Evolutionary conservation across 2,113 vertebrate genomes (phyloP), one percentile per base, ranked within the genome.

Genomic region (Menura novaehollandiae): DNA sequence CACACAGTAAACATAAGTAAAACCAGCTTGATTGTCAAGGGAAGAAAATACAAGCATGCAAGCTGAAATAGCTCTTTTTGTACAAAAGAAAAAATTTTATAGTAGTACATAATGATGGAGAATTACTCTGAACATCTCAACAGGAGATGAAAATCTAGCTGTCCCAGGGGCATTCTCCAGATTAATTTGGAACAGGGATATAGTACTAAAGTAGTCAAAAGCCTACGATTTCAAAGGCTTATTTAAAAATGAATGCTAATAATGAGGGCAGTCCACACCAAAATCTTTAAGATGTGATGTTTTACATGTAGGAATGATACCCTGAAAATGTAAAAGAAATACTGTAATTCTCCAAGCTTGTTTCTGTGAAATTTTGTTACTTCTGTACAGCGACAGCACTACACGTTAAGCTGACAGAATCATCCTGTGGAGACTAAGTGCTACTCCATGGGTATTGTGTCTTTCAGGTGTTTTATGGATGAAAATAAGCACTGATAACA

Each of bases 1-100:
- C 96, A 95, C 95, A 93, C 89, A 97, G 96, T 79, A 73, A 93
- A 91, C 85, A 81, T 97, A 96, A 97, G 94, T 97, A 92, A 97
- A 97, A 98, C 91, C 94, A 97, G 79, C 97, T 97, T 96, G 93
- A 75, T 95, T 82, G 67, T 94, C 91, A 91, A 73, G 86, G 92
- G 73, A 91, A 89, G 77, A 78, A 60, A 76, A 75, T 69, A 39
- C 10, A 5, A 5, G 39, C 91, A 71, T 88, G 85, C 74, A 51
- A 63, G 68, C 77, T 90, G 87, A 84, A 96, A 95, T 64, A 93
- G 74, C 79, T 84, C 75, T 74, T 82, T 93, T 81, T 74, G 47
- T 86, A 95, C 62, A 78, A 81, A 87, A 78, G 87, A 88, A 94
- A 80, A 63, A 37, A 62, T 75, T 83, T 86, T 91, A 53, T 39